Base-by-base conservation (phyloP, 2,113 vertebrate genomes). In the Uropsilus gracilis region DNA sequence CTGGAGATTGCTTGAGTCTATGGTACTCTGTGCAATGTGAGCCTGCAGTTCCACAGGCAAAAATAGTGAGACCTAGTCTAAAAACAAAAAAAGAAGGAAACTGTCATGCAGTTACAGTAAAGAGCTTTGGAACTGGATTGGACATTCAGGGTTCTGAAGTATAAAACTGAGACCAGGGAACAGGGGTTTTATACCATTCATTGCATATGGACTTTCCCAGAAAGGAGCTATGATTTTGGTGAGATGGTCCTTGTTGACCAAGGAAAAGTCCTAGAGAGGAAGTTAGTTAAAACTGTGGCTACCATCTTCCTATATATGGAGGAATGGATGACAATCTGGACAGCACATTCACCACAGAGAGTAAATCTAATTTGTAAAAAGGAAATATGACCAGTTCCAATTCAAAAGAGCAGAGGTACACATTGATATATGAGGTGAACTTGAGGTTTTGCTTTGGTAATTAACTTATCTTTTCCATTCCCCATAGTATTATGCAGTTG, bases 401-500 rank as follows among this genome's bases (percentile, higher is more conserved):
- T 96, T 81, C 53, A 87, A 48, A 83, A 57, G 44, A 76, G 72
- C 26, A 39, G 42, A 82, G 64, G 14, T 17, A 61, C 24, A 86
- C 66, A 20, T 39, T 80, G 64, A 66, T 94, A n/a, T 8, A 72
- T 71, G 77, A 84, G 59, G 10, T 95, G 64, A 86, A 95, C 1
- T 18, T 64, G 83, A 55, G 55, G 34, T 94, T 91, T 0, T 94
- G 1, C 0, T 95, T 48, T 95, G 80, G 57, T 48, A 76, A 90
- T 92, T 97, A 95, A 98, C 91, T 57, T 77, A 32, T 90, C 24
- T 97, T 93, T 95, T 95, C 64, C 95, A 96, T 97, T 88, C 68
- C 89, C 96, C 96, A 2, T 96, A 99, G 99, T 96, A 99, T 99
- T 96, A 99, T 99, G 99, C 99, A 99, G 98, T 98, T 99, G 91